Evolutionary conservation across 2,113 vertebrate genomes (phyloP).

Genomic region (Sturnira hondurensis): DNA sequence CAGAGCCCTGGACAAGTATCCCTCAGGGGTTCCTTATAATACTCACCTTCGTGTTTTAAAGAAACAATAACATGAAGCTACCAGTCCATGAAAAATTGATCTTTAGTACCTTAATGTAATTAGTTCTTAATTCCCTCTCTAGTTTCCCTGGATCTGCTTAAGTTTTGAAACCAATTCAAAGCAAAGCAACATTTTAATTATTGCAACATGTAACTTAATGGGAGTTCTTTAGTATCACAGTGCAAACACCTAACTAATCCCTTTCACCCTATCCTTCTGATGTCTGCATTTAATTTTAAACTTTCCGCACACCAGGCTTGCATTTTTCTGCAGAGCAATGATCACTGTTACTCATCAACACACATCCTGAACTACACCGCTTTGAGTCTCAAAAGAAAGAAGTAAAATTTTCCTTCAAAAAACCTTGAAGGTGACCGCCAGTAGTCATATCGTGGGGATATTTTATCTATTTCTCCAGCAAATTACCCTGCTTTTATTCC

Average conservation of each 20-base stretch:
- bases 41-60: slow-evolving; percentile 55
- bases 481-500: neutral
- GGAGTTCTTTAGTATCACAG: slow-evolving; percentile 51
- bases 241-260: slow-evolving; percentile 52
- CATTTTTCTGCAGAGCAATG: neutral
- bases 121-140: slow-evolving; percentile 72
- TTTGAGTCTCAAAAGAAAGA: neutral
- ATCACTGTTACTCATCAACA: neutral
- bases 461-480: neutral
- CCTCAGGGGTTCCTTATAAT: slow-evolving; percentile 62
- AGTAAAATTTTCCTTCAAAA: neutral
- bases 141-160: slow-evolving; percentile 68
- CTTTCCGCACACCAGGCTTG: slow-evolving; percentile 40
- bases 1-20: neutral
- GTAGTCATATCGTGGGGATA: neutral
- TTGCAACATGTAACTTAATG: slow-evolving; percentile 66
- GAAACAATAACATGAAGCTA: slow-evolving; percentile 63
- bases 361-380: neutral
- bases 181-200: slow-evolving; percentile 72
- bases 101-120: slow-evolving; percentile 73
- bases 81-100: slow-evolving; percentile 64
- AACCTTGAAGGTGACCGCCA: neutral
- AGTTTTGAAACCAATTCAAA: slow-evolving; percentile 76
- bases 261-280: neutral
- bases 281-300: slow-evolving; percentile 65